Conservation (phyloP, 2,113 vertebrate genomes). For the Balaeniceps rex region DNA sequence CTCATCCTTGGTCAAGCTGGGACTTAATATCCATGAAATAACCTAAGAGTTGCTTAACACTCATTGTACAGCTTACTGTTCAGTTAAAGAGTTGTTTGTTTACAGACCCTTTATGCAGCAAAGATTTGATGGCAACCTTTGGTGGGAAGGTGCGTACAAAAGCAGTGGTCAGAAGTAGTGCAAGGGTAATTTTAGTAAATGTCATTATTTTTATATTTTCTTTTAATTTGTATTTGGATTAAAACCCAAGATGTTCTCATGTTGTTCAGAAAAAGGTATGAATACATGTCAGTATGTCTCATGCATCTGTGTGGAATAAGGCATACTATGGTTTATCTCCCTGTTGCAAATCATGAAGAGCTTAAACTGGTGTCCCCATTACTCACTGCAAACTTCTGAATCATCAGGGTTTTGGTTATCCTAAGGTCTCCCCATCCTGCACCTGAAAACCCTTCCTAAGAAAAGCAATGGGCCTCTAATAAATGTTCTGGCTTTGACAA, state of each 20-base stretch:
- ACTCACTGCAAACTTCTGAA: not conserved
- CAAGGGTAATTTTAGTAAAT: not conserved
- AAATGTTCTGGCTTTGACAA: not conserved
- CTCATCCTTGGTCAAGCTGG: not conserved
- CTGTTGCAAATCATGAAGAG: not conserved
- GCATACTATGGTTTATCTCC: not conserved
- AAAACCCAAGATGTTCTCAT: not conserved
- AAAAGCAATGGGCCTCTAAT: not conserved
- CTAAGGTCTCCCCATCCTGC: not conserved
- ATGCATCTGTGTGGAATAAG: not conserved
- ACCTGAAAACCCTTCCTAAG: not conserved
- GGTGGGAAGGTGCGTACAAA: not conserved
- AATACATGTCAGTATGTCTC: not conserved
- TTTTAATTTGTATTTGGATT: not conserved
- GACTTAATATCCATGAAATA: not conserved
- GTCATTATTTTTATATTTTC: not conserved
- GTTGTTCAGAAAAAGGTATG: not conserved
- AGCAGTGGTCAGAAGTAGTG: not conserved
- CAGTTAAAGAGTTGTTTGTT: not conserved
- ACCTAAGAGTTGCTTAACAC: not conserved
- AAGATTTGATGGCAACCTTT: not conserved
- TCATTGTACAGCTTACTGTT: not conserved
- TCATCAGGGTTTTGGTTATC: not conserved
- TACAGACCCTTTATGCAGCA: not conserved
- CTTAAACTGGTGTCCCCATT: not conserved